Conservation (phyloP, 2,797 vertebrate species). For the Enteromius viviparus region DNA sequence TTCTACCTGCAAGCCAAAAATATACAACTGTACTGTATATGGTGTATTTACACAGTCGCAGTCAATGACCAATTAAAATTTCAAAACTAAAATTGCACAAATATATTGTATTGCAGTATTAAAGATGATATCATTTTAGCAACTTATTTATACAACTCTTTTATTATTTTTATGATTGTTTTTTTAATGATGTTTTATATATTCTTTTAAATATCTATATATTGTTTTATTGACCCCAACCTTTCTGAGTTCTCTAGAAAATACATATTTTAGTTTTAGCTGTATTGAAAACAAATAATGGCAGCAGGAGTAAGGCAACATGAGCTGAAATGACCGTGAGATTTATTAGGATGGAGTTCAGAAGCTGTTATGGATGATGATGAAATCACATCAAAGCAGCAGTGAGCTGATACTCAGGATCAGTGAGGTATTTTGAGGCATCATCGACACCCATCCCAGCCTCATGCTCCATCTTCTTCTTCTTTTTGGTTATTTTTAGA, state of each 20-base stretch:
- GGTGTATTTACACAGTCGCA: neutral
- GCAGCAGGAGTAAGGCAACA: neutral
- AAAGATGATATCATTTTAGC: neutral
- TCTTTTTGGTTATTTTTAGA: slow-evolving; percentile 61
- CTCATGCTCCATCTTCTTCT: slow-evolving; percentile 47
- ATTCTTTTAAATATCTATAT: no score
- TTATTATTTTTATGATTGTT: neutral
- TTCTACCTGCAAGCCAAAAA: slow-evolving; percentile 20
- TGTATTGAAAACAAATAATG: slow-evolving; percentile 4
- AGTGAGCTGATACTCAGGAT: slow-evolving; percentile 27
- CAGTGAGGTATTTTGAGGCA: slow-evolving; percentile 25
- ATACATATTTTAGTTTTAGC: neutral
- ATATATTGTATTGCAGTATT: neutral
- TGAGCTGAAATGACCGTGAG: neutral
- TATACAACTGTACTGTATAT: neutral
- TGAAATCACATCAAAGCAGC: slow-evolving; percentile 38
- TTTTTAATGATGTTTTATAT: no score
- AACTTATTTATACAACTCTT: neutral
- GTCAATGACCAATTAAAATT: neutral
- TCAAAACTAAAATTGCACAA: neutral
- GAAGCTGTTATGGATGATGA: slow-evolving; percentile 27
- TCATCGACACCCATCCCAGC: slow-evolving; percentile 25
- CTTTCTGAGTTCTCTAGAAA: neutral
- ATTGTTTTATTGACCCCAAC: neutral
- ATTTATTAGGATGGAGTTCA: slow-evolving; percentile 36